These are phyloP conservation scores for Apteryx mantelli DNA, from an alignment of 2,113 vertebrate species.

Conservation along the genomic window DNA sequence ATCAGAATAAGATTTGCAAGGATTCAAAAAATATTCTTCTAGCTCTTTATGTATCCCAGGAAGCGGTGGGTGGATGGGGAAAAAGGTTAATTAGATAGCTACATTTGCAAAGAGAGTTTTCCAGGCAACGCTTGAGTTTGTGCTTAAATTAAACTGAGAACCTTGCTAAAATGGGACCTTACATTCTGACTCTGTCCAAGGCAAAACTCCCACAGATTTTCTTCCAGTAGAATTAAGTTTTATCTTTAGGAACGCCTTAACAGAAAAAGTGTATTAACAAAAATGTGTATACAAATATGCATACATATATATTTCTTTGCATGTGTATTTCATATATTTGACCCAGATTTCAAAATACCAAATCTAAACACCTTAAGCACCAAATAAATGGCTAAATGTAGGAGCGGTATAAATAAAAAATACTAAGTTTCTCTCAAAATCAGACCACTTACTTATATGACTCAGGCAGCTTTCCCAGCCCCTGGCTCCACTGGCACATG, in stretches of 20 bases:
- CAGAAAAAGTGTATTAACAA: not conserved
- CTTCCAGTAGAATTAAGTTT: not conserved
- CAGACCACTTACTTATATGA: not conserved
- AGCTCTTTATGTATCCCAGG: not conserved
- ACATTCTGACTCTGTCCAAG: not conserved
- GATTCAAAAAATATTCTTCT: not conserved
- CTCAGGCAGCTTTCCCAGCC: not conserved
- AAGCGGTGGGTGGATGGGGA: not conserved
- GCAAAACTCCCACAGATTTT: conserved; percentile 19
- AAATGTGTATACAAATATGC: not conserved
- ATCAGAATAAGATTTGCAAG: not conserved
- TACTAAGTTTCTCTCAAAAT: not conserved
- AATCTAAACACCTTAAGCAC: not conserved
- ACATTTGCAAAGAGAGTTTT: not conserved
- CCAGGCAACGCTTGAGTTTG: not conserved
- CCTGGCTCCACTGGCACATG: not conserved
- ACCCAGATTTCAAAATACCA: not conserved
- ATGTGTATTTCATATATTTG: not conserved
- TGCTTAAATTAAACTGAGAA: not conserved
- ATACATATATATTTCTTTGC: not conserved
- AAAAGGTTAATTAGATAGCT: not conserved
- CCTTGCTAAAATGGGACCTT: not conserved
- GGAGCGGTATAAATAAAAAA: not conserved
- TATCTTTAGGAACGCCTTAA: conserved; percentile 13
- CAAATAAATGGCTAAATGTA: not conserved